A percentile compares a stretch with the other conserved stretches of the same genome.
Evolutionary conservation across 2,113 vertebrate genomes (phyloP).

Genomic region (Muntiacus reevesi): DNA sequence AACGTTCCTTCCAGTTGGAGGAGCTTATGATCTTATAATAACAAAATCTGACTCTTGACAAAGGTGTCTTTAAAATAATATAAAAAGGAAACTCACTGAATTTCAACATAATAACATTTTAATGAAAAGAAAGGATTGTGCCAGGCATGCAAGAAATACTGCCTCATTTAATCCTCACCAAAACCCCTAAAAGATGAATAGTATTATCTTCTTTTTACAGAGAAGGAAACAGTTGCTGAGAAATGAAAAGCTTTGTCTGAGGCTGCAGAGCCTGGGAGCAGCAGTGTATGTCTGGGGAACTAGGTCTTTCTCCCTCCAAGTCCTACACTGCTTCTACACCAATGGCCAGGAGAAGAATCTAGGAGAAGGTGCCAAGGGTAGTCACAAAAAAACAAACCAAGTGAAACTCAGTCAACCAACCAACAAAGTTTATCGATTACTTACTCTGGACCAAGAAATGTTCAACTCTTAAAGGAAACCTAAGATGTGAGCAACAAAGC

Average conservation of each 20-base stretch:
- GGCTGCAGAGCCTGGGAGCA: neutral
- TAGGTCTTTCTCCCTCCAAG: neutral
- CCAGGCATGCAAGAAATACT: neutral
- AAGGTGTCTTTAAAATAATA: neutral
- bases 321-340: neutral
- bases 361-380: neutral
- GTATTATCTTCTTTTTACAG: neutral
- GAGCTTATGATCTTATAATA: neutral
- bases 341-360: neutral
- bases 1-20: neutral
- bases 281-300: neutral
- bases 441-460: neutral
- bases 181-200: neutral
- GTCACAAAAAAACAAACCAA: neutral
- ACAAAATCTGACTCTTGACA: neutral
- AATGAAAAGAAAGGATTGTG: neutral
- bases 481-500: neutral
- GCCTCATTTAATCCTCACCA: neutral
- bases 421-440: neutral
- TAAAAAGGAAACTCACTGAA: conserved; percentile 11
- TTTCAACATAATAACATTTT: neutral
- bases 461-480: neutral
- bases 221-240: neutral
- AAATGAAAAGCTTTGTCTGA: neutral
- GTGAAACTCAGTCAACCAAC: neutral